phyloP scores from a whole-genome alignment of 2,888 invertebrate genomes.

The Aethes cnicana region DNA sequence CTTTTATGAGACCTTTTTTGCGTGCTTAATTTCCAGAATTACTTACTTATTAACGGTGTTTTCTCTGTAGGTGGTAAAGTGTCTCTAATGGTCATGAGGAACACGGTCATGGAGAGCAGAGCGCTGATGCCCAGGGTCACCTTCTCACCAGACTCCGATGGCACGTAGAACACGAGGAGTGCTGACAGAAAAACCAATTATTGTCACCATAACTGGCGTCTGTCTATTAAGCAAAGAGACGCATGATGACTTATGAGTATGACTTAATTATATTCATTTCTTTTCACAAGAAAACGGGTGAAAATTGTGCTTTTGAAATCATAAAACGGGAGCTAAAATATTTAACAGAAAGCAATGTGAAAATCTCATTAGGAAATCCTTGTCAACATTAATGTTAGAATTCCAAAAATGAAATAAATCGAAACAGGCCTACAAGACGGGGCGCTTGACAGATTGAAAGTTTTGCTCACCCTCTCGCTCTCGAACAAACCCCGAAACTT shows the following conservation, averaged over 20 bases:
- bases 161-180: constrained; percentile 92
- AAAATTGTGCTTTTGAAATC: too few relatives aligned
- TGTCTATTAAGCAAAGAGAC: too few relatives aligned
- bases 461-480: not conserved
- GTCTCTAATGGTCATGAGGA: constrained; percentile 93
- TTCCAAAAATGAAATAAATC: constrained; percentile 5
- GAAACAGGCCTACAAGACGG: not conserved
- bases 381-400: not conserved
- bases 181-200: constrained; percentile 70
- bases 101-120: constrained; percentile 93
- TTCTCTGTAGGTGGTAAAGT: constrained; percentile 93
- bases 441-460: constrained; percentile 17
- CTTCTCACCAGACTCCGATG: constrained; percentile 93
- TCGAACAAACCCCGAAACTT: constrained; percentile 14
- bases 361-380: not conserved
- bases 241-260: too few relatives aligned
- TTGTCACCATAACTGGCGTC: too few relatives aligned
- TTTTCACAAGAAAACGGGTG: too few relatives aligned
- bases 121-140: constrained; percentile 93
- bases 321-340: too few relatives aligned
- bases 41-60: constrained; percentile 92
- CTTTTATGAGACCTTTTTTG: too few relatives aligned
- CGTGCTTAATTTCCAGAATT: too few relatives aligned
- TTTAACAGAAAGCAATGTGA: too few relatives aligned
- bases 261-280: too few relatives aligned